Percentiles rank a stretch among this genome's conserved stretches.
Evolutionary conservation across 2,888 invertebrate genomes (phyloP).

Genomic region (Lasioglossum figueresi): DNA sequence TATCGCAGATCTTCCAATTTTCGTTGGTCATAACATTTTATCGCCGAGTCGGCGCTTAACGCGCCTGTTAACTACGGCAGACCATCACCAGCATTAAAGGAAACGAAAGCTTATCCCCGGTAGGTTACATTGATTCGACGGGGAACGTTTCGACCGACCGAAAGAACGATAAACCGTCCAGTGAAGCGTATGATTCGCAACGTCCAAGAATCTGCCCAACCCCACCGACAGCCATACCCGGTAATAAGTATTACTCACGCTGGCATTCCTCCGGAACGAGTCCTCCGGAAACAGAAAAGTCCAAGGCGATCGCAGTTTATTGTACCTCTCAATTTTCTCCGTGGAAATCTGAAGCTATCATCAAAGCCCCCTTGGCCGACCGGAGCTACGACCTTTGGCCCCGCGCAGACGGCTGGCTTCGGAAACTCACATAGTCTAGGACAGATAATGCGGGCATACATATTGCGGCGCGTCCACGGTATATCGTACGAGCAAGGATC

Average conservation of each 20-base stretch:
- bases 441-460: conserved; percentile 67
- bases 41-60: not conserved
- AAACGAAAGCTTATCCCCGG: conserved; percentile 1
- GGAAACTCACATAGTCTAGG: conserved; percentile 59
- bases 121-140: conserved; percentile 22
- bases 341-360: conserved; percentile 66
- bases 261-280: conserved; percentile 13
- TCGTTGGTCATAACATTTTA: conserved; percentile 6
- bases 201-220: conserved; percentile 19
- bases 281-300: conserved; percentile 31
- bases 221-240: conserved; percentile 5
- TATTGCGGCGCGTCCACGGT: conserved; percentile 52
- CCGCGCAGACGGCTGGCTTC: conserved; percentile 51
- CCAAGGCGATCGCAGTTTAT: conserved; percentile 46
- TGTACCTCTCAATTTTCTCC: conserved; percentile 66
- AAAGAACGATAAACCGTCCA: conserved; percentile 20
- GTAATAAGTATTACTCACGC: conserved; percentile 41
- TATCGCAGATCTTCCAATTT: conserved; percentile 11
- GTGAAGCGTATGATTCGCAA: conserved; percentile 18
- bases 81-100: not conserved
- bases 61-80: not conserved
- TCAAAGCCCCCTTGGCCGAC: conserved; percentile 56
- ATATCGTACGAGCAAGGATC: conserved; percentile 53
- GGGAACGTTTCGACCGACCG: not conserved
- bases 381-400: conserved; percentile 63